Evolutionary conservation across 2,888 invertebrate genomes (phyloP).

Genomic region (Siphlonurus alternatus): DNA sequence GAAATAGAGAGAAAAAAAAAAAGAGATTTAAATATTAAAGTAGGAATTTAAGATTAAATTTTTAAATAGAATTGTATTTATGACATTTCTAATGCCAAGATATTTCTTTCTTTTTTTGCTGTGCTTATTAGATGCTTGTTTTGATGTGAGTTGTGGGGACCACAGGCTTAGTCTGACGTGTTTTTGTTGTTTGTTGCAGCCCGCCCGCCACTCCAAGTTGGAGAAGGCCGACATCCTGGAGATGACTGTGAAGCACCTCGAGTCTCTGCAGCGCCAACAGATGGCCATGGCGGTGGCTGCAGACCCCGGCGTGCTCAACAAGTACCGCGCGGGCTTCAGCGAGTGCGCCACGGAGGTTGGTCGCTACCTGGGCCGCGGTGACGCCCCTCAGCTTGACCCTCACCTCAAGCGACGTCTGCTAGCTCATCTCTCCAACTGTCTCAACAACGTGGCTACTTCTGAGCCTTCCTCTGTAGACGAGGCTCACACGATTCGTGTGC

Average conservation of each 20-base stretch:
- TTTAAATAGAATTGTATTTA: no score
- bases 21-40: no score
- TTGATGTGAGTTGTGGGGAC: no score
- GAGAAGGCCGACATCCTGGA: constrained; percentile 95
- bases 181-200: constrained; percentile 38
- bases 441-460: constrained; percentile 22
- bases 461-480: not conserved
- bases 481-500: constrained; percentile 15
- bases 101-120: no score
- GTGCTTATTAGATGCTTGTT: no score
- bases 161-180: no score
- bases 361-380: constrained; percentile 32
- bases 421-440: constrained; percentile 56
- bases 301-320: constrained; percentile 59
- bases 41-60: no score
- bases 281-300: constrained; percentile 49
- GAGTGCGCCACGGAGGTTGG: constrained; percentile 78
- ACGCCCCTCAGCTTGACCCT: constrained; percentile 48
- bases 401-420: constrained; percentile 54
- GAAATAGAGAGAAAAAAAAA: no score
- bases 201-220: constrained; percentile 82
- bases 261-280: constrained; percentile 72
- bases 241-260: constrained; percentile 89
- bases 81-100: no score
- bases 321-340: constrained; percentile 73